Evolutionary conservation across 2,888 invertebrate genomes (phyloP).

Genomic region (Eutolmus rufibarbis): DNA sequence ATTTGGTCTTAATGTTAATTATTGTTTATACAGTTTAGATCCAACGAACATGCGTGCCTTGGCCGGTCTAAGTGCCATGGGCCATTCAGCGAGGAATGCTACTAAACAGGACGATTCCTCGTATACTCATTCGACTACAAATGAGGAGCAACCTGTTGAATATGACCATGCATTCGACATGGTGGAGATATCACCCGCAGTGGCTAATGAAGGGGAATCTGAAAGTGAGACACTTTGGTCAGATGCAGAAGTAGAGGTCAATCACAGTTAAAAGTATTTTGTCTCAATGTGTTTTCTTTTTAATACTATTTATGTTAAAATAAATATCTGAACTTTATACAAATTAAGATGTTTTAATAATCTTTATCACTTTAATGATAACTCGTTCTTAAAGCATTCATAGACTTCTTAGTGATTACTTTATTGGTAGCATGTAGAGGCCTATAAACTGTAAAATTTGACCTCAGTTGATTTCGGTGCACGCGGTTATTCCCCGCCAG

Average conservation of each 20-base stretch:
- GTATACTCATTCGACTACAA: slow-evolving; percentile 50
- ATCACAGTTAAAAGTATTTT: slow-evolving; percentile 46
- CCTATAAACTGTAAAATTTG: no score
- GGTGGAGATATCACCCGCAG: slow-evolving; percentile 56
- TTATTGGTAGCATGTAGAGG: no score
- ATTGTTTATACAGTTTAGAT: slow-evolving; percentile 54
- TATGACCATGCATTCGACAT: slow-evolving; percentile 56
- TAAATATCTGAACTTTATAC: no score
- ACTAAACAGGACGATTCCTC: slow-evolving; percentile 50
- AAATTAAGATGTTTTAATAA: no score
- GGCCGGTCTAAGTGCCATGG: slow-evolving; percentile 57
- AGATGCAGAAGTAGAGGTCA: slow-evolving; percentile 69
- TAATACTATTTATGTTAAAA: no score
- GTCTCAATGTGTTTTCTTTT: neutral
- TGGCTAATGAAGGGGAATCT: slow-evolving; percentile 63
- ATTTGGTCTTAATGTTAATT: neutral
- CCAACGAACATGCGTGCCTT: slow-evolving; percentile 57
- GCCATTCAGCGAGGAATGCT: slow-evolving; percentile 52
- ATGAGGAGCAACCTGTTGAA: slow-evolving; percentile 57
- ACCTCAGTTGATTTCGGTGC: no score
- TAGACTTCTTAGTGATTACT: no score
- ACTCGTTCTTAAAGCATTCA: no score
- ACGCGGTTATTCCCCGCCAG: no score
- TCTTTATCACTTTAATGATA: no score
- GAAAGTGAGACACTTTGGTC: slow-evolving; percentile 70